Base-by-base conservation (phyloP, 2,113 vertebrate genomes). In the Columbina picui region DNA sequence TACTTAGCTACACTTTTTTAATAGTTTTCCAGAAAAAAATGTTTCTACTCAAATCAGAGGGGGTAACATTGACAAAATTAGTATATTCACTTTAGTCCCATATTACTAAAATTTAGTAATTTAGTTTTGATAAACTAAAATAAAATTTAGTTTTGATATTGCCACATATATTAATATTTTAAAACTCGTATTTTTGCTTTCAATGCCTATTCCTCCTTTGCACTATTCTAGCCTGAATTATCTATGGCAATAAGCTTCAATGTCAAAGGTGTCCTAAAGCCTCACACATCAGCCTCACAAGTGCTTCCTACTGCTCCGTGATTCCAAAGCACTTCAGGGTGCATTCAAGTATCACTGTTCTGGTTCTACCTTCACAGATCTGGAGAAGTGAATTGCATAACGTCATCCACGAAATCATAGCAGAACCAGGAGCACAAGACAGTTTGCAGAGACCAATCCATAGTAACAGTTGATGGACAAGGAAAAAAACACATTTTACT, bases 391-490 rank as follows among this genome's bases (percentile, higher is more conserved):
- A 88, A 65, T 10, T 70, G 49, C 22, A 61, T 39, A 73, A 88
- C 14, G 67, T 43, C 43, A 79, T 18, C 30, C 49, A 71, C 52
- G 34, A 81, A 71, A 64, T 21, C 34, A 65, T 0, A 75, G 39
- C 30, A 91, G 39, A 91, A 86, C 6, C 34, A 32, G 49, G 8
- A 69, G 50, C 14, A 60, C 15, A 53, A 45, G 10, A 25, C 20
- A 25, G 39, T 34, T 50, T 70, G 22, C 39, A 3, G 4, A 93
- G 32, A 63, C 13, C 30, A 89, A 30, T 7, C 3, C 45, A 55
- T 0, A 49, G 10, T 9, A 78, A 92, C 0, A 61, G 21, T 61
- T 45, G 26, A 87, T 0, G 2, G 29, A n/a, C 14, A 73, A 49
- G 29, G 45, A 26, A 69, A 85, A 83, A 56, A 69, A 30, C 55